These are phyloP conservation scores for Serranus cabrilla DNA, from an alignment of 2,797 vertebrate species.

Conservation along the genomic window DNA sequence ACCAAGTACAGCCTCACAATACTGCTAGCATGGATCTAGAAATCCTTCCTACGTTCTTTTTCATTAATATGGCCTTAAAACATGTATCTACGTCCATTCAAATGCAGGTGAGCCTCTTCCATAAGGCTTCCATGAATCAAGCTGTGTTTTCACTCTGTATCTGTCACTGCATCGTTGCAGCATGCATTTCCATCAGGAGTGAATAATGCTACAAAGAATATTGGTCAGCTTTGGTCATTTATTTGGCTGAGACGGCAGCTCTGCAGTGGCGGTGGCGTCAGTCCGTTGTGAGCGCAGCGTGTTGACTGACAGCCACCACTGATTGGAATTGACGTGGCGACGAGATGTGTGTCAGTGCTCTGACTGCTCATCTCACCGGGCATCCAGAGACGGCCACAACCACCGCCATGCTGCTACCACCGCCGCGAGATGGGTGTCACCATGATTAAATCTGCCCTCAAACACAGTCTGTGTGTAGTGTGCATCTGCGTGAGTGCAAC, in stretches of 20 bases:
- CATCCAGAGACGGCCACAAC: constrained; percentile 72
- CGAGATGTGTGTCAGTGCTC: constrained; percentile 84
- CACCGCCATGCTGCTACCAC: constrained; percentile 65
- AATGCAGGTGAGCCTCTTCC: constrained; percentile 19
- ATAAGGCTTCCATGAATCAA: background rate
- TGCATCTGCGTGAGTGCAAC: constrained; percentile 34
- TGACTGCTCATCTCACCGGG: constrained; percentile 85
- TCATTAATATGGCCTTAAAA: constrained; percentile 5
- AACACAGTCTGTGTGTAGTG: constrained; percentile 42
- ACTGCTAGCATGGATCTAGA: background rate
- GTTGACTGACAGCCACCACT: constrained; percentile 81
- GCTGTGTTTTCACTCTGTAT: constrained; percentile 36
- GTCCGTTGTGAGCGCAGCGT: constrained; percentile 51
- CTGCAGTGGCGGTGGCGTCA: constrained; percentile 52
- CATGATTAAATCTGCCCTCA: constrained; percentile 77
- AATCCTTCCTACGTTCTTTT: constrained; percentile 2
- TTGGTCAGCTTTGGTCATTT: constrained; percentile 62
- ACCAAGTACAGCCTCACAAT: background rate
- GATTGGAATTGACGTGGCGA: constrained; percentile 86
- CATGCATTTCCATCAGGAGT: constrained; percentile 29
- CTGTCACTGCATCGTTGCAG: constrained; percentile 22
- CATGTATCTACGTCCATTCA: background rate
- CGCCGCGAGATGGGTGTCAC: constrained; percentile 75
- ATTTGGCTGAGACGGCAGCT: constrained; percentile 69
- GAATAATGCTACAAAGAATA: constrained; percentile 51